A percentile compares a stretch with the other conserved stretches of the same genome.
Evolutionary conservation across 2,113 vertebrate species (phyloP).

Genomic region (Anhinga anhinga): DNA sequence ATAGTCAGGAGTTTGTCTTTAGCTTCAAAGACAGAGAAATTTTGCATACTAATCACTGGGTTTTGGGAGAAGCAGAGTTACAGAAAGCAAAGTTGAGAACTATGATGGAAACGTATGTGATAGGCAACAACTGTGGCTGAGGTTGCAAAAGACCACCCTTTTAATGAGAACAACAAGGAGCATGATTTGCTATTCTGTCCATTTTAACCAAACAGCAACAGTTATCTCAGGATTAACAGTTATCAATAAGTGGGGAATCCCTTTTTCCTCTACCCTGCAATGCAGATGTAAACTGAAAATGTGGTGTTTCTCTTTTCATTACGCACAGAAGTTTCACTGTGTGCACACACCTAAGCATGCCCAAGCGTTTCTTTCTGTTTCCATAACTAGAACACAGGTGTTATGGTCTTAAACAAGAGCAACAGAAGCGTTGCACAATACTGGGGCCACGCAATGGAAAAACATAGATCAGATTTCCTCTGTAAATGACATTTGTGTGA

Average conservation of each 20-base stretch:
- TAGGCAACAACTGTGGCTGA: neutral
- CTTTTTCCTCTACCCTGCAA: neutral
- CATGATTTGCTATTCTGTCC: neutral
- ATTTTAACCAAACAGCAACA: neutral
- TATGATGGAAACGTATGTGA: neutral
- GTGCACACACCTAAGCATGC: neutral
- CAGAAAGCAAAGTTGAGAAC: neutral
- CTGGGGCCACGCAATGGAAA: neutral
- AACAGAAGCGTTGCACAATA: neutral
- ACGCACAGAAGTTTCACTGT: neutral
- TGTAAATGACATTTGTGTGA: neutral
- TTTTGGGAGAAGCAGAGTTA: neutral
- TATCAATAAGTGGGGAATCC: neutral
- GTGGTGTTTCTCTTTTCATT: neutral
- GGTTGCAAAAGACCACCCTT: neutral
- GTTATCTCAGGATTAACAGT: neutral
- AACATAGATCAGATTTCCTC: neutral
- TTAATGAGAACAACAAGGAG: neutral
- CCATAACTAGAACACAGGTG: neutral
- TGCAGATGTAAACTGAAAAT: neutral
- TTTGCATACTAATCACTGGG: neutral
- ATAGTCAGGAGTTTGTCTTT: neutral
- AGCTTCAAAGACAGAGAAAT: neutral
- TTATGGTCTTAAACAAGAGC: neutral
- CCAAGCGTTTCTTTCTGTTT: neutral